Conservation (phyloP, 2,113 vertebrate species). For the Halcyon senegalensis region DNA sequence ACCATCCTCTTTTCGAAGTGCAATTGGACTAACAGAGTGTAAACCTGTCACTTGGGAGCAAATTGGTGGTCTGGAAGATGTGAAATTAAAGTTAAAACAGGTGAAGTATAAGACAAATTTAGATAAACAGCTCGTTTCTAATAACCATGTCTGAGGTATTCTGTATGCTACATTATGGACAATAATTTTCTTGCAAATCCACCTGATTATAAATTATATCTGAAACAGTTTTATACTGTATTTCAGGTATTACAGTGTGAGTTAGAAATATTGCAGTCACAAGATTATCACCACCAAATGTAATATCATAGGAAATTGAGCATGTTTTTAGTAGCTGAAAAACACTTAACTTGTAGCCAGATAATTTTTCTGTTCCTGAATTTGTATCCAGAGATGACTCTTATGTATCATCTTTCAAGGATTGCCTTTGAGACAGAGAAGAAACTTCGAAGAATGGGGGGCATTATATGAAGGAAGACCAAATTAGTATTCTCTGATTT, state of each 20-base stretch:
- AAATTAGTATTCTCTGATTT: background rate
- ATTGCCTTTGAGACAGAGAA: background rate
- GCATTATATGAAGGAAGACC: background rate
- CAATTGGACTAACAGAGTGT: constrained; percentile 84
- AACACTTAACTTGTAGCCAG: background rate
- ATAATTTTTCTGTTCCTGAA: background rate
- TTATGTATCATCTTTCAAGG: background rate
- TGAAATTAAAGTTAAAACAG: constrained; percentile 92
- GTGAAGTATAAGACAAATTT: constrained; percentile 54
- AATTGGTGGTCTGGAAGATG: constrained; percentile 92
- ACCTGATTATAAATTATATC: background rate
- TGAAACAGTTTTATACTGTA: background rate
- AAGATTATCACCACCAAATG: background rate
- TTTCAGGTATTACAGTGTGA: background rate
- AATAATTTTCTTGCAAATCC: background rate
- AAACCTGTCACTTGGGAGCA: constrained; percentile 87
- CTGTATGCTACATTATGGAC: background rate
- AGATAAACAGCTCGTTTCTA: background rate
- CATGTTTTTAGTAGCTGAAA: background rate
- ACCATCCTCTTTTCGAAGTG: constrained; percentile 87
- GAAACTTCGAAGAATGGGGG: background rate
- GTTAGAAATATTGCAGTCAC: background rate
- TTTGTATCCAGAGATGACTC: background rate
- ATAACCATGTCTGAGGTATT: background rate
- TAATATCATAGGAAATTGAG: background rate